Evolutionary conservation across 2,888 invertebrate species (phyloP).

Genomic region (Byasa hedistus): DNA sequence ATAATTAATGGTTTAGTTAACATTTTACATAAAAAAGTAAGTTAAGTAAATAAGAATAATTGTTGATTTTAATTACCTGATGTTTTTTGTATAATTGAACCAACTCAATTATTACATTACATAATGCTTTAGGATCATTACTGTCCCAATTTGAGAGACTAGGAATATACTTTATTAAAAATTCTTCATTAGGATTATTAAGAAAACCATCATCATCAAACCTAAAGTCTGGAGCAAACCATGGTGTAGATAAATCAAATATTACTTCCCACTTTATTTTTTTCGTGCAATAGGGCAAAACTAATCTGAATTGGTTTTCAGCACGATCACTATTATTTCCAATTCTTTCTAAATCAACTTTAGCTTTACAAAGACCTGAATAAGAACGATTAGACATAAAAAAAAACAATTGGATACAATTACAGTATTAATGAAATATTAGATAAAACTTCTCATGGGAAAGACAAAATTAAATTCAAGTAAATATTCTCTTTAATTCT

Average conservation of each 20-base stretch:
- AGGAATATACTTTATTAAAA: constrained; percentile 76
- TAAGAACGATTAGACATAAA: constrained; percentile 12
- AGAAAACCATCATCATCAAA: constrained; percentile 85
- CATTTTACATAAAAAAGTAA: not conserved
- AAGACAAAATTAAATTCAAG: not conserved
- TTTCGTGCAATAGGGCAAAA: constrained; percentile 85
- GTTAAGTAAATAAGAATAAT: not conserved
- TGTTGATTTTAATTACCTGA: constrained; percentile 73
- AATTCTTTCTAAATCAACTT: constrained; percentile 70
- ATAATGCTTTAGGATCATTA: constrained; percentile 78
- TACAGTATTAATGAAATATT: not conserved
- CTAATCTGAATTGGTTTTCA: constrained; percentile 81
- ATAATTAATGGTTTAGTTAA: too few species aligned
- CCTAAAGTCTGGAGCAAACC: constrained; percentile 87
- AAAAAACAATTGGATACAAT: not conserved
- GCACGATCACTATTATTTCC: constrained; percentile 52
- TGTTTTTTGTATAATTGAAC: constrained; percentile 81
- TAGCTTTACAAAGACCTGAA: constrained; percentile 70
- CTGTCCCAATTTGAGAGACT: constrained; percentile 84
- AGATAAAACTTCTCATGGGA: too few species aligned
- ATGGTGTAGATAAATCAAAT: constrained; percentile 82
- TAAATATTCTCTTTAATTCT: not conserved
- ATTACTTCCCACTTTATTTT: constrained; percentile 84
- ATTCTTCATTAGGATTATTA: constrained; percentile 77
- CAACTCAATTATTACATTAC: constrained; percentile 82